Conservation (phyloP, 2,797 vertebrate genomes). For the Oophaga sylvatica region DNA sequence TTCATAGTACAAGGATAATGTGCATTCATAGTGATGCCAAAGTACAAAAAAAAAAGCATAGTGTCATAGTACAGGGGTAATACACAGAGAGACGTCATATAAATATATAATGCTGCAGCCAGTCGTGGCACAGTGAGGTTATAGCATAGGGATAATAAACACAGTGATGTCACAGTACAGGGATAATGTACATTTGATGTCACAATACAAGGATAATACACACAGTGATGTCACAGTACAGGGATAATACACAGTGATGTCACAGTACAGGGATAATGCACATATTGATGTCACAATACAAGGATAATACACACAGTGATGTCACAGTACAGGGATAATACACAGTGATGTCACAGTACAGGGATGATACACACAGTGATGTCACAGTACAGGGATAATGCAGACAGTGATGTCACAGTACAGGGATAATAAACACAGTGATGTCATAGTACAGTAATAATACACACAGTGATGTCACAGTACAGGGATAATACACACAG, state of each 20-base stretch:
- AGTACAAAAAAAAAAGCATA: no score
- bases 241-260: not conserved
- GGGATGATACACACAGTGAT: not conserved
- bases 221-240: not conserved
- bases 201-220: no score
- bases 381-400: no score
- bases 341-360: not conserved
- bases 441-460: no score
- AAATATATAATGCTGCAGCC: no score
- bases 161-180: no score
- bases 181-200: no score
- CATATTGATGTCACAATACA: not conserved
- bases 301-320: not conserved
- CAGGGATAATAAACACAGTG: not conserved
- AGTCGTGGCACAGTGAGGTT: no score
- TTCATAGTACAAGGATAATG: not conserved
- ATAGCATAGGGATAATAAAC: no score
- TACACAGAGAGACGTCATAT: no score
- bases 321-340: no score
- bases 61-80: not conserved
- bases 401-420: not conserved
- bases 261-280: not conserved
- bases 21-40: not conserved
- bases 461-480: conserved; percentile 1
- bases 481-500: not conserved